Evolutionary conservation across 2,888 invertebrate genomes (phyloP).

Genomic region (Leucophora obtusa): DNA sequence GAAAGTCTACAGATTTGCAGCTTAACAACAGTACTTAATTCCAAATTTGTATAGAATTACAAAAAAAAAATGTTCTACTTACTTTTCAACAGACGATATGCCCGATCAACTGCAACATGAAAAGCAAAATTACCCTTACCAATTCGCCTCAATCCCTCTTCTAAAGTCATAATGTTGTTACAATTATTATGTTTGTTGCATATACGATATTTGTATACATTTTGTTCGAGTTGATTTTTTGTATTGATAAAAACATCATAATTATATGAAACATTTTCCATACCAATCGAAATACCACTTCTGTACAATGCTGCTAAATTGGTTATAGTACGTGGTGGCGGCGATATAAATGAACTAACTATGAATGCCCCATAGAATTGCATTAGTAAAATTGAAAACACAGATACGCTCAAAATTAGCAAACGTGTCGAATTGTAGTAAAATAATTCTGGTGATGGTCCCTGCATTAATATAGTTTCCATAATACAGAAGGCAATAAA

Average conservation of each 20-base stretch:
- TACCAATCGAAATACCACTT: slow-evolving; percentile 74
- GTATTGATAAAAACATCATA: slow-evolving; percentile 70
- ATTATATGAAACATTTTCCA: slow-evolving; percentile 75
- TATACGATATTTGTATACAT: slow-evolving; percentile 71
- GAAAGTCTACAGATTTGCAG: too few species aligned
- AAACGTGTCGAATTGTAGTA: slow-evolving; percentile 71
- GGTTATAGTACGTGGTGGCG: slow-evolving; percentile 71
- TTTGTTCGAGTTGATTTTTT: slow-evolving; percentile 68
- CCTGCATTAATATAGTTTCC: slow-evolving; percentile 74
- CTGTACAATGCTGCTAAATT: slow-evolving; percentile 70
- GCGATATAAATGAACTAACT: slow-evolving; percentile 74
- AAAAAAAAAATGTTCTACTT: slow-evolving; percentile 37
- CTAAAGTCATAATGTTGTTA: slow-evolving; percentile 70
- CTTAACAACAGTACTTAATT: too few species aligned
- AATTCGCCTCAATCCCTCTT: slow-evolving; percentile 70
- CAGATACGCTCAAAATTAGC: slow-evolving; percentile 70
- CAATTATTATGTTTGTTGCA: slow-evolving; percentile 64
- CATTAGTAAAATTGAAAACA: slow-evolving; percentile 74
- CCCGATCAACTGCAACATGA: slow-evolving; percentile 71
- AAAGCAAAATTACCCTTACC: slow-evolving; percentile 74
- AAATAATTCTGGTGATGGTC: slow-evolving; percentile 71
- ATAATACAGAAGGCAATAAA: slow-evolving; percentile 73
- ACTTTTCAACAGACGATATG: slow-evolving; percentile 70
- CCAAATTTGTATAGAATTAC: too few species aligned
- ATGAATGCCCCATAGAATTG: slow-evolving; percentile 77